phyloP scores from a whole-genome alignment of 2,113 vertebrate genomes.

The Neofelis nebulosa region DNA sequence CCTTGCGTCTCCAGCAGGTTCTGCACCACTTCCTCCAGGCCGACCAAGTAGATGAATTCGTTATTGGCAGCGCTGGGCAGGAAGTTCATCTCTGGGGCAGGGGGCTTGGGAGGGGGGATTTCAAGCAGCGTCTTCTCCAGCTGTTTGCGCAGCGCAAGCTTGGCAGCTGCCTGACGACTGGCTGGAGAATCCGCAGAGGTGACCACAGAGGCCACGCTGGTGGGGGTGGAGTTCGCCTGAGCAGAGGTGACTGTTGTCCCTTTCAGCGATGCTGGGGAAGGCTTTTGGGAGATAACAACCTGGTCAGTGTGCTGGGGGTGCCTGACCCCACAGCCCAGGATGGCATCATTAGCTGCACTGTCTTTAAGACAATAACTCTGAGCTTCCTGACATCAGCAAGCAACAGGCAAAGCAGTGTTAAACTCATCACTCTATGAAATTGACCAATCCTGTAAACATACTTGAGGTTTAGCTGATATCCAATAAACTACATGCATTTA shows the following conservation, averaged over 20 bases:
- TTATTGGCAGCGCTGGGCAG: conserved; percentile 98
- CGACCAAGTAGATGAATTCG: conserved; percentile 98
- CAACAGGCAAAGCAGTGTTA: not conserved
- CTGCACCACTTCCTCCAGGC: conserved; percentile 97
- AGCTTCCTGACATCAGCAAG: not conserved
- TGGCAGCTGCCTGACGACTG: conserved; percentile 95
- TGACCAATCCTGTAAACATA: not conserved
- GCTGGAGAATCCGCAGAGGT: conserved; percentile 92
- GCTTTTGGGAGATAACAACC: conserved; percentile 79
- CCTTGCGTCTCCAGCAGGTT: conserved; percentile 97
- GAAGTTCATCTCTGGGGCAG: conserved; percentile 96
- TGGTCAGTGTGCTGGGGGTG: not conserved
- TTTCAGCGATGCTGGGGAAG: conserved; percentile 92
- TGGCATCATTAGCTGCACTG: not conserved
- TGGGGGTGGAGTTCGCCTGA: conserved; percentile 81
- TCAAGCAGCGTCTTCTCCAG: conserved; percentile 97
- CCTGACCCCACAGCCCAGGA: not conserved
- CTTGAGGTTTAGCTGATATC: not conserved
- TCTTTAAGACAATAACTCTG: not conserved
- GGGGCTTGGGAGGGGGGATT: conserved; percentile 97
- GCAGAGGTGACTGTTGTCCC: conserved; percentile 84
- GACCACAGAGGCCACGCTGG: conserved; percentile 80
- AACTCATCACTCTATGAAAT: not conserved
- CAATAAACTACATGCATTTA: not conserved
- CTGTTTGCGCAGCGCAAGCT: conserved; percentile 96